These are phyloP conservation scores for Eucidaris tribuloides DNA, from an alignment of 35 echinoderm and acorn worm species.

Conservation along the genomic window DNA sequence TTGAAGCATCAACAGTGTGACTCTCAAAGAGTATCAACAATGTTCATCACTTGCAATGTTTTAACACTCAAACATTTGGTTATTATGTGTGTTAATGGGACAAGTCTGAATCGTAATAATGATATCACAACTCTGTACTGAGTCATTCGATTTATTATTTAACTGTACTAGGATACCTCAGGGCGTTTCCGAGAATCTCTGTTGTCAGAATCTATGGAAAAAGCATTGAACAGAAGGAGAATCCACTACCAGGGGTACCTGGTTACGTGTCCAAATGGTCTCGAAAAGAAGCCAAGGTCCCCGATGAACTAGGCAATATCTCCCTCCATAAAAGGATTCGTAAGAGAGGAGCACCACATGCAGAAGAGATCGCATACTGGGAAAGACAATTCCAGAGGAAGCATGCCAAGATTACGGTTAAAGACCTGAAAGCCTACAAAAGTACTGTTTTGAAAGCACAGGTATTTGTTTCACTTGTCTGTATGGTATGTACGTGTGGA, in stretches of 20 bases:
- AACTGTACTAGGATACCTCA: constrained; percentile 57
- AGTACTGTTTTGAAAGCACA: background rate
- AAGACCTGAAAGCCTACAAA: background rate
- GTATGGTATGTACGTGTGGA: too few species aligned
- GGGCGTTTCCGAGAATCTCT: constrained; percentile 40
- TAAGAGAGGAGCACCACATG: constrained; percentile 3
- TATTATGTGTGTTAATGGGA: too few species aligned
- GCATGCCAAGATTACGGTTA: background rate
- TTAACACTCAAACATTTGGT: too few species aligned
- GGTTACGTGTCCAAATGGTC: constrained; percentile 26
- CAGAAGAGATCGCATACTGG: background rate
- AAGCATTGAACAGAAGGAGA: constrained; percentile 54
- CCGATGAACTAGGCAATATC: background rate
- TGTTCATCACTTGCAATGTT: too few species aligned
- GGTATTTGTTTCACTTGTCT: too few species aligned
- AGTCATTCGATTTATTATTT: too few species aligned
- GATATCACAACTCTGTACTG: too few species aligned
- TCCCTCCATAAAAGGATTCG: constrained; percentile 50
- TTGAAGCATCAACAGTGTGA: too few species aligned
- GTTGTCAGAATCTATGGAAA: constrained; percentile 81
- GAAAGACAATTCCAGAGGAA: background rate
- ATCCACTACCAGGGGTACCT: constrained; percentile 57
- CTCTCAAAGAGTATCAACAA: too few species aligned
- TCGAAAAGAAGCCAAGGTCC: constrained; percentile 26
- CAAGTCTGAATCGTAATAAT: too few species aligned